Base-by-base conservation (phyloP, 2,888 invertebrate genomes). In the Leptinotarsa rubiginosa region DNA sequence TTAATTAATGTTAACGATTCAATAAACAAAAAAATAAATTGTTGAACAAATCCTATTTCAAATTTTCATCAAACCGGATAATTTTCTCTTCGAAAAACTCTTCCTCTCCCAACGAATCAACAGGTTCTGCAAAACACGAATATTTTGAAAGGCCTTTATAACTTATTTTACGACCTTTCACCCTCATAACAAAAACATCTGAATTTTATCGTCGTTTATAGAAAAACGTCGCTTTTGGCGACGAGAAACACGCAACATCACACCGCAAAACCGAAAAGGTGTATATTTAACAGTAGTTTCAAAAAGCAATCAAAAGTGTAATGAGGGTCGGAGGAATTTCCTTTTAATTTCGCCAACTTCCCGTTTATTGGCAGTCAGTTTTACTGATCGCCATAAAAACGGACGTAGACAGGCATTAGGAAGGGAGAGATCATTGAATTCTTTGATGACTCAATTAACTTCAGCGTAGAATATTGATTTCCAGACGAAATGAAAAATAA, bases 321-420 rank as follows among this genome's bases (percentile, higher is more conserved):
- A 62, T 62, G 31, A 41, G 41, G 41, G 16, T 41, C 31, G 41
- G 16, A 16, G 10, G 3, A 62, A 31, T 41, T 62, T 18, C 31
- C 31, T 62, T 62, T 25, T 62, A 31, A 62, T 62, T 62, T 31
- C n/a, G 62, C 62, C 16, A 62, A 62, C 62, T 62, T 41, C 62
- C 41, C 31, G 7, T 62, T 62, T 62, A 62, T 25, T n/a, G 41
- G n/a, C 62, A 25, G 62, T 31, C 7, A 31, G 62, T 41, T 62
- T 13, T 13, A 16, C 62, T 62, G 41, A 62, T 62, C n/a, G n/a
- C 62, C 62, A 62, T 62, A 62, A 62, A 62, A 62, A 62, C 31
- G 15, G 31, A 62, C 16, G 41, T 16, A 62, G 59, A 25, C 25
- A 25, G 41, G 2, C 62, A 41, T 62, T 62, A 41, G 41, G 41